Conservation (phyloP, 1,140 invertebrate species). For the Neodiprion virginianus region DNA sequence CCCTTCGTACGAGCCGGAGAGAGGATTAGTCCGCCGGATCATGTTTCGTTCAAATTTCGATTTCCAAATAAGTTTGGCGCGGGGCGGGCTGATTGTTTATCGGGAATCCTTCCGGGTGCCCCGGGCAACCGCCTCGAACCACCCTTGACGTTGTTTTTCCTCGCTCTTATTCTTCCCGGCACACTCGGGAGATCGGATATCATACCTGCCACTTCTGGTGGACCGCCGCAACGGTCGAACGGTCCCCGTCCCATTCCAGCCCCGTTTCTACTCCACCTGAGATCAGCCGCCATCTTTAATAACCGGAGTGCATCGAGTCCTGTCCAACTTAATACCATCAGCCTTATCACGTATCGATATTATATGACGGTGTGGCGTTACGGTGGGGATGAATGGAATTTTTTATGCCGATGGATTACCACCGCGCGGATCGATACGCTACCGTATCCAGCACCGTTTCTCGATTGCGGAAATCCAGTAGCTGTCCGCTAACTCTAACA, state of each 20-base stretch:
- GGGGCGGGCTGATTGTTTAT: background rate
- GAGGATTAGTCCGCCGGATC: background rate
- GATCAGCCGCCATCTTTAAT: conserved; percentile 4
- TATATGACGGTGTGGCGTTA: background rate
- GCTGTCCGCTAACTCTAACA: no score
- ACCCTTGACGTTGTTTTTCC: no score
- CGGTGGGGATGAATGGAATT: conserved; percentile 3
- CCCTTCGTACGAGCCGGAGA: background rate
- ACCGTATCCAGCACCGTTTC: no score
- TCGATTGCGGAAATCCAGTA: no score
- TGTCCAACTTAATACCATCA: conserved; percentile 1
- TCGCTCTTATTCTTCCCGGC: no score
- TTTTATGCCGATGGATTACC: background rate
- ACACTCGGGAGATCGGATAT: no score
- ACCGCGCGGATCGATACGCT: no score
- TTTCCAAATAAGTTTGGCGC: background rate
- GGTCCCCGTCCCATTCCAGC: no score
- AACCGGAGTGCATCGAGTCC: conserved; percentile 1
- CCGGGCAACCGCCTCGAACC: no score
- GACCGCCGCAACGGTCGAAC: no score
- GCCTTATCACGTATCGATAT: background rate
- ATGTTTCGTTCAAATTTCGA: conserved; percentile 3
- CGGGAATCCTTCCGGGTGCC: background rate
- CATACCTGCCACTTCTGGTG: no score
- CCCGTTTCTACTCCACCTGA: background rate